Conservation (phyloP, 2,797 vertebrate species). For the Paratrypauchen microcephalus region DNA sequence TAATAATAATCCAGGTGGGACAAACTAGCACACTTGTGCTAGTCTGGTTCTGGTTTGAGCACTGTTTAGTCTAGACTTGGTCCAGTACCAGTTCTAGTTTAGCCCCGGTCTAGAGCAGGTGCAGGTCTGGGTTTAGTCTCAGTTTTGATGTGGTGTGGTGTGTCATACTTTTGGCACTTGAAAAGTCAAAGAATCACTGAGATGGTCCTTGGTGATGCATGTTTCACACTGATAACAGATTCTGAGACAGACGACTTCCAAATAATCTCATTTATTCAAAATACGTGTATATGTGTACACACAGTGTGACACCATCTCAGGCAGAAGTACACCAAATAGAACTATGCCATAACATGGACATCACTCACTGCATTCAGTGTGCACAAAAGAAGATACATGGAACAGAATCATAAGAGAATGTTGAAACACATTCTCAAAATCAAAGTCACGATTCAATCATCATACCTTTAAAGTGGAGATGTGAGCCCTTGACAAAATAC, state of each 20-base stretch:
- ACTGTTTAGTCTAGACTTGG: too few species aligned
- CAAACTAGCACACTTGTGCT: too few species aligned
- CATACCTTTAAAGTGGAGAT: background rate
- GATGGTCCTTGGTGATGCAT: background rate
- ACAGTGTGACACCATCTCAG: background rate
- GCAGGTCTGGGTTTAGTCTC: too few species aligned
- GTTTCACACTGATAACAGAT: background rate
- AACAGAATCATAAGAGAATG: too few species aligned
- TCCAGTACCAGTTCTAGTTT: too few species aligned
- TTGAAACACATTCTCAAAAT: background rate
- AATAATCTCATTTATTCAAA: background rate
- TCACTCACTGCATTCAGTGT: background rate
- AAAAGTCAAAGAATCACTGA: background rate
- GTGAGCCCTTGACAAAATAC: background rate
- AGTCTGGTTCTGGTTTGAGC: too few species aligned
- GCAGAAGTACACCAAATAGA: background rate
- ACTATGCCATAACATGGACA: background rate
- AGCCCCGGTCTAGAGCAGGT: too few species aligned
- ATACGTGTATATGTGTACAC: background rate
- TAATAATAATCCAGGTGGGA: too few species aligned
- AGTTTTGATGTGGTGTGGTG: too few species aligned
- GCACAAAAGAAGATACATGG: background rate
- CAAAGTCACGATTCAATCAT: background rate
- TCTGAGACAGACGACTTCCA: background rate
- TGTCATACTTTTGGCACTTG: too few species aligned